Base-by-base conservation (phyloP, 2,888 invertebrate species). In the Phengaris arion region DNA sequence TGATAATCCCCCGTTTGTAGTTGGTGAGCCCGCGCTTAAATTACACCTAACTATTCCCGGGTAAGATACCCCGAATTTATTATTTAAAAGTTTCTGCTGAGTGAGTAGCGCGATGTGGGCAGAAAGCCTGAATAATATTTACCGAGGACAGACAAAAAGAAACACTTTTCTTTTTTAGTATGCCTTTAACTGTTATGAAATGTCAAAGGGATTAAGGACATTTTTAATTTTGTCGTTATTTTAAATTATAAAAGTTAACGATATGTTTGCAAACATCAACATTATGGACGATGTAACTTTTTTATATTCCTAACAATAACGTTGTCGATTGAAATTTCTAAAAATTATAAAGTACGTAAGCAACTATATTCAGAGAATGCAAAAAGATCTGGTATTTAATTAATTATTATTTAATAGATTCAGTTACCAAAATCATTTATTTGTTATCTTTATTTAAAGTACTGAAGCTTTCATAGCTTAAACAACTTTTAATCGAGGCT, bases 1-100 rank as follows among this genome's bases (percentile, higher is more conserved):
- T 55, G 68, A 46, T 78, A 78, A 78, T 77, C 77, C 77, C 74
- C 55, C 73, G 77, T 78, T 77, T 59, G 75, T 77, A 74, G 76
- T 78, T 75, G 70, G 75, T 74, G 74, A 77, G 59, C 74, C 72
- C 51, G n/a, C 57, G 68, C 77, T 73, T 76, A 64, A 64, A 48
- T 59, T 72, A 52, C 22, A 54, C 51, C 13, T 72, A 35, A 54
- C 15, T 35, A 72, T 51, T 51, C 35, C 13, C 35, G 48, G 22
- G 52, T 51, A 72, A 52, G 12, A 54, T 72, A 46, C 13, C 55
- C 35, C n/a, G 35, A 46, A 54, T 64, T 64, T 64, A 64, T 64
- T 64, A 64, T 64, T 64, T 64, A 64, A 64, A 64, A 64, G 35
- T 76, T 75, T 77, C 64, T 35, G 64, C 35, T 64, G 13, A 35